phyloP scores from a whole-genome alignment of 2,888 invertebrate genomes.

The Oscheius myriophilus region DNA sequence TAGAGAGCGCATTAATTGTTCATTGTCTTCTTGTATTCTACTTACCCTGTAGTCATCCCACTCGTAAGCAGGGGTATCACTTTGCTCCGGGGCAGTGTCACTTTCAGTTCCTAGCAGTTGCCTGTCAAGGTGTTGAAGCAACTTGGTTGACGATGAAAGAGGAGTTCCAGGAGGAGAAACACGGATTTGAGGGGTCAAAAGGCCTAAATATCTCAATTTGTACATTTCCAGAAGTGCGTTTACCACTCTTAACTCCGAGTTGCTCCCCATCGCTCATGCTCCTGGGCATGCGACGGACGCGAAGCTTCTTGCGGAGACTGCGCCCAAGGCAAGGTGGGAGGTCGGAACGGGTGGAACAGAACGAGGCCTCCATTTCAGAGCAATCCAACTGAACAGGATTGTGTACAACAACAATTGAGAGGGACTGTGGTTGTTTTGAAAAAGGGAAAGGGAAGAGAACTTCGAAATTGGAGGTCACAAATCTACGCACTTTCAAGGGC shows the following conservation, averaged over 20 bases:
- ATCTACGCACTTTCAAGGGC: too few relatives aligned
- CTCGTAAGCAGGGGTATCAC: conserved; percentile 54
- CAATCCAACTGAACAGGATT: conserved; percentile 33
- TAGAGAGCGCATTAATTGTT: conserved; percentile 6
- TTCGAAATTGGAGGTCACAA: too few relatives aligned
- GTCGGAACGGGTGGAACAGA: conserved; percentile 60
- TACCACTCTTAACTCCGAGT: conserved; percentile 38
- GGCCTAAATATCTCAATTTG: conserved; percentile 26
- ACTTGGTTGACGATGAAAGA: conserved; percentile 38
- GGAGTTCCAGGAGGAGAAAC: conserved; percentile 51
- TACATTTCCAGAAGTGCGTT: neutral
- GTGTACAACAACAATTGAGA: too few relatives aligned
- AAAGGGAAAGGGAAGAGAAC: too few relatives aligned
- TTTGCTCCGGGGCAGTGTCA: conserved; percentile 45
- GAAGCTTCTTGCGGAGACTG: conserved; percentile 37
- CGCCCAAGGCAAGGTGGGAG: conserved; percentile 41
- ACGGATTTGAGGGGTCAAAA: conserved; percentile 43
- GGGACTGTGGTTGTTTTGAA: too few relatives aligned
- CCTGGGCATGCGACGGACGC: conserved; percentile 53
- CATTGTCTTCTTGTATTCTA: too few relatives aligned
- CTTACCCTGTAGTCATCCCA: conserved; percentile 64
- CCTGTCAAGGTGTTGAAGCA: conserved; percentile 46
- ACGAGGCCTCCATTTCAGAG: conserved; percentile 57
- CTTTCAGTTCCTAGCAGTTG: conserved; percentile 39
- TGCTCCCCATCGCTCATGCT: conserved; percentile 65